phyloP scores from a whole-genome alignment of 1,140 invertebrate species.

The Cotesia vestalis region DNA sequence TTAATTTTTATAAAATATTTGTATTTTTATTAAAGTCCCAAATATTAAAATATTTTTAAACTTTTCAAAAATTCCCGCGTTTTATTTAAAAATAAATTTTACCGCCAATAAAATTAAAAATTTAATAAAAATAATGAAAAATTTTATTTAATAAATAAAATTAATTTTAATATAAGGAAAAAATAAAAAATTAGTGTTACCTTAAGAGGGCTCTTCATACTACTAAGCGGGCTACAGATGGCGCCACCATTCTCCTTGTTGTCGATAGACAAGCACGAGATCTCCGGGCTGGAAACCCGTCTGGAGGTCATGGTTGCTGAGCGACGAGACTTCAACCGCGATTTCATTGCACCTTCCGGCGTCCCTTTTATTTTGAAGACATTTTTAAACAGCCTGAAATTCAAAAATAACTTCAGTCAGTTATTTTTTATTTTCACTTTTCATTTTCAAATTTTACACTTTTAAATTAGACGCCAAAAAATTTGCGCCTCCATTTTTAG shows the following conservation, averaged over 20 bases:
- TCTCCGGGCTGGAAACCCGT: slow-evolving; percentile 44
- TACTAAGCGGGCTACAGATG: slow-evolving; percentile 44
- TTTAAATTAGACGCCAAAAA: no score
- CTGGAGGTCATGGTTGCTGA: slow-evolving; percentile 53
- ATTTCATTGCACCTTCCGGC: slow-evolving; percentile 47
- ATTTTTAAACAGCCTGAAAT: slow-evolving; percentile 62
- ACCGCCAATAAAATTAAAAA: neutral
- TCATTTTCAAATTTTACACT: no score
- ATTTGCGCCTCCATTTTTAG: neutral
- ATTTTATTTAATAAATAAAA: neutral
- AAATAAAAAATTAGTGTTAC: slow-evolving; percentile 43
- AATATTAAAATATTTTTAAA: no score
- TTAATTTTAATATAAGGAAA: slow-evolving; percentile 12
- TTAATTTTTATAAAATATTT: no score
- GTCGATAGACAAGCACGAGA: slow-evolving; percentile 33
- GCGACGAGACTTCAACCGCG: slow-evolving; percentile 42
- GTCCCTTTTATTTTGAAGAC: slow-evolving; percentile 57
- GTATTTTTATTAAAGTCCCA: no score
- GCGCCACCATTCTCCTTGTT: slow-evolving; percentile 54
- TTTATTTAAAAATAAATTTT: no score
- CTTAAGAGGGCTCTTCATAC: slow-evolving; percentile 51
- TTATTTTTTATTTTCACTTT: neutral
- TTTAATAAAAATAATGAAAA: neutral
- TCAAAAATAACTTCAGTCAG: slow-evolving; percentile 30
- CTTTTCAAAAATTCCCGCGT: no score